Base-by-base conservation (phyloP, 2,888 invertebrate species). In the Cantharis flavilabris region DNA sequence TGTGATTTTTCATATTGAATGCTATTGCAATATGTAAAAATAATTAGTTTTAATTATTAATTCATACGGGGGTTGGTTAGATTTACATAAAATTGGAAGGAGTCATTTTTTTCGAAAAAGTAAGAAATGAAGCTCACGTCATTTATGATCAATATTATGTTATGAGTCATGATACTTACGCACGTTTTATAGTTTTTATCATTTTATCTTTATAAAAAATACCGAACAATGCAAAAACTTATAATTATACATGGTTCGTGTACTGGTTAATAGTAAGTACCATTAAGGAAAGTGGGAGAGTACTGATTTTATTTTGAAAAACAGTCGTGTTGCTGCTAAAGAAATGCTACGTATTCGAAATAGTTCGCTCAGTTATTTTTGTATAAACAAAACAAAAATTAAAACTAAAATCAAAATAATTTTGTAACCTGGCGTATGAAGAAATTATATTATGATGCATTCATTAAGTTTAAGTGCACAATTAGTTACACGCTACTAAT, bases 1-100 rank as follows among this genome's bases (percentile, higher is more conserved):
- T 75, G 62, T 63, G n/a, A 11, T 62, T 72, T 73, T 75, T 69
- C 76, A 73, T 76, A 76, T 78, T 78, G 72, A 75, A 69, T 71
- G 71, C 72, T 62, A 74, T 76, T 74, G 72, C 76, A 71, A 69
- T 70, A 63, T 71, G 75, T 14, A 28, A 69, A 71, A 71, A 65
- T 75, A 75, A 75, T 75, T 75, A 75, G 71, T 75, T 71, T 71
- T 62, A 70, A 71, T 75, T 71, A 75, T 64, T 63, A 73, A 75
- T 70, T 63, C 72, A 62, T 30, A 65, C 33, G 14, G 70, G 70
- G 30, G 49, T 14, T 70, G 62, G 64, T 49, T 64, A 74, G 62
- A 70, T 65, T 72, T 28, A 18, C 28, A 23, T 69, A 28, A 62
- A 26, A 49, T 20, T 69, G 67, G 67, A 11, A 65, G n/a, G 33